Base-by-base conservation (phyloP, 2,888 invertebrate species). In the Chaetoderma sp. region DNA sequence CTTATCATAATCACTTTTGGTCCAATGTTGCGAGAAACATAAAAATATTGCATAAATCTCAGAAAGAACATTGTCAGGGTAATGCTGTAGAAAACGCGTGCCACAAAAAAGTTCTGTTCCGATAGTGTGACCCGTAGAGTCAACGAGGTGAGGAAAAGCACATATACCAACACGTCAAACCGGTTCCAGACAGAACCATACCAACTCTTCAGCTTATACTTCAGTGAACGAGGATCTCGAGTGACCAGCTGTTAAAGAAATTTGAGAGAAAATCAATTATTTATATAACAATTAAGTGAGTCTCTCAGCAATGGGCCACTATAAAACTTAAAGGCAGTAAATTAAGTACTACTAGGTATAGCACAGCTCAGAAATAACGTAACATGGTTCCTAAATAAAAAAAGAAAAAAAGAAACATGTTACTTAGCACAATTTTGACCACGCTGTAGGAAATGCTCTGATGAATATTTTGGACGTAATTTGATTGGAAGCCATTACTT, bases 1-100 rank as follows among this genome's bases (percentile, higher is more conserved):
- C 76, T 75, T 25, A 86, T 86, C 86, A 86, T 86, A 72, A 86
- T 83, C 62, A 86, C 85, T 71, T 86, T 86, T 1, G 86, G 86
- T 55, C 86, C 86, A 50, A 86, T 80, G 56, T 83, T 80, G 66
- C 81, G 81, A 62, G 77, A 75, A 4, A 81, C 82, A 68, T 80
- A 85, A 75, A 85, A 86, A 44, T 71, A 70, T 72, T 85, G 83
- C 80, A 86, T 81, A 60, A 83, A 79, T 16, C 86, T 70, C 55
- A 86, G 70, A 71, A 78, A 85, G 75, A 76, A 82, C 77, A 86
- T 75, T 54, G 78, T 70, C 28, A 86, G 70, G 0, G 83, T 80
- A 28, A 84, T 61, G 50, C 80, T 78, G 76, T 86, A 86, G 49
- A 74, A 61, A 52, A 80, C 75, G n/a, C 84, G 72, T 0, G 81